Base-by-base conservation (phyloP, 2,888 invertebrate genomes). In the Noctua janthina region DNA sequence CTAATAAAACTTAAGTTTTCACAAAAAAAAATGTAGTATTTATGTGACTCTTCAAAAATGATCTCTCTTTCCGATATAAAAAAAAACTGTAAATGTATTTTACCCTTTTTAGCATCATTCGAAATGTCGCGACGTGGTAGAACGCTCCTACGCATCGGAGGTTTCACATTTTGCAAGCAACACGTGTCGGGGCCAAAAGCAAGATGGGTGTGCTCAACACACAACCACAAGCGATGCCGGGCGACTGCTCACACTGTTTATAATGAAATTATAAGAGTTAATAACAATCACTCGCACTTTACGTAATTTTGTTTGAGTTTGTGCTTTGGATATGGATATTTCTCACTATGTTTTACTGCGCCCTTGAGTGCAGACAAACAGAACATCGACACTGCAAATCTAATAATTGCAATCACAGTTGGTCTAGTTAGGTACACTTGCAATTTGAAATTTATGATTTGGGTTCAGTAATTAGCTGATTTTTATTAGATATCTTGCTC, bases 191-290 rank as follows among this genome's bases (percentile, higher is more conserved):
- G 90, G 23, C 39, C 29, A 11, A 92, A 87, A 82, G 87, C 78
- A 0, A 88, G 92, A 87, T 93, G 93, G 93, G 84, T 90, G 6
- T 90, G 93, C 74, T 91, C 91, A 0, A 92, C 93, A 29, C 29
- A 0, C 92, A 93, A 91, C 71, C 82, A 88, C 29, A 29, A 29
- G 29, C 29, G 29, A 29, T 94, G 94, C 72, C 81, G 85, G 0
- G 94, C 94, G 0, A 79, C 80, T 3, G 83, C 91, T 2, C 86
- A 90, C 39, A 91, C 92, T 6, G 15, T 83, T 49, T 80, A 76
- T 6, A 83, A 91, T 46, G 70, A 89, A 73, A 81, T 89, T 66
- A n/a, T 89, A 62, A 90, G 81, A 59, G 70, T 91, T 11, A 83
- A 89, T n/a, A 93, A 92, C 77, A 74, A 70, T 49, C 91, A 91